A percentile compares a stretch with the other conserved stretches of the same genome.
phyloP scores from a whole-genome alignment of 2,113 vertebrate species.

The Micronycteris hirsuta region DNA sequence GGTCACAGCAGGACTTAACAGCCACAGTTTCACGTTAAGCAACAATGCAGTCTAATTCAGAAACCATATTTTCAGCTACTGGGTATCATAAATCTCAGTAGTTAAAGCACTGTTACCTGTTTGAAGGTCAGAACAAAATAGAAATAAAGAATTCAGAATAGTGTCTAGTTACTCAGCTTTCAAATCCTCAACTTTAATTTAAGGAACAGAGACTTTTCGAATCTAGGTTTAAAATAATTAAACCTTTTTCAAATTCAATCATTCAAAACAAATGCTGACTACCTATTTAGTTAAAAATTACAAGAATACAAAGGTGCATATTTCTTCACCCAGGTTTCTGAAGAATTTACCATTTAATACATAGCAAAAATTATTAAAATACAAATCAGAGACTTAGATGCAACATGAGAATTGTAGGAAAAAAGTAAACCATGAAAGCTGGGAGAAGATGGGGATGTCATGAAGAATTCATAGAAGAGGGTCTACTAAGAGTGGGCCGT shows the following conservation, averaged over 20 bases:
- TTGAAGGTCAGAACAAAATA: conserved; percentile 30
- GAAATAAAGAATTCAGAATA: neutral
- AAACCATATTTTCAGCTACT: neutral
- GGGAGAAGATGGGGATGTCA: neutral
- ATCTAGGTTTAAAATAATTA: neutral
- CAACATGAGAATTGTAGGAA: neutral
- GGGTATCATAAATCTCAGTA: neutral
- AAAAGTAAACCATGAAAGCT: neutral
- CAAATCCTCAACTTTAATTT: neutral
- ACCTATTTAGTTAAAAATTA: neutral
- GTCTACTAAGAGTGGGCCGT: neutral
- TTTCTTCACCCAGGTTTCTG: neutral
- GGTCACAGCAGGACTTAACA: neutral
- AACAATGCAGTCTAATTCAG: neutral
- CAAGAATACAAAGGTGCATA: neutral
- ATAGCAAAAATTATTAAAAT: neutral
- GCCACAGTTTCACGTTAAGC: neutral
- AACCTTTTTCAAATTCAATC: neutral
- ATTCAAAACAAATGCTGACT: neutral
- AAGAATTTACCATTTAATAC: neutral
- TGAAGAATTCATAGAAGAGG: neutral
- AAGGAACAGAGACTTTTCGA: neutral
- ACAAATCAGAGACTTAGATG: neutral
- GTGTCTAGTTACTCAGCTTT: neutral
- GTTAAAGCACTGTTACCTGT: neutral